phyloP scores from a whole-genome alignment of 1,140 invertebrate genomes.

The Drosophila mojavensis region DNA sequence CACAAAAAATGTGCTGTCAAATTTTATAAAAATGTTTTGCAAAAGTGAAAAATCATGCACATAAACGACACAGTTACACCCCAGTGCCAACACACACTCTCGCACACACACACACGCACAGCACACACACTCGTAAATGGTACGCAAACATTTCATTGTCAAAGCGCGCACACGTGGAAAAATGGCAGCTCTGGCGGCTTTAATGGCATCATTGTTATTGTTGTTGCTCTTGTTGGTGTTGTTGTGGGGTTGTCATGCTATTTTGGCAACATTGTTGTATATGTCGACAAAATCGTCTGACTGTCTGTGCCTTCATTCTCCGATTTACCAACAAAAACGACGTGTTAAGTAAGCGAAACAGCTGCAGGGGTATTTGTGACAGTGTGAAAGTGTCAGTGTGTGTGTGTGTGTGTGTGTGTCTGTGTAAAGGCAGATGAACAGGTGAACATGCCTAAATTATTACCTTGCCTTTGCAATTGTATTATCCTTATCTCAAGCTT shows the following conservation, averaged over 20 bases:
- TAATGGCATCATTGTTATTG: conserved; percentile 56
- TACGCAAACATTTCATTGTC: conserved; percentile 70
- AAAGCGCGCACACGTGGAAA: conserved; percentile 67
- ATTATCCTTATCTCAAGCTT: conserved; percentile 70
- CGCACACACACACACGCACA: conserved; percentile 6
- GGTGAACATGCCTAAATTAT: conserved; percentile 13
- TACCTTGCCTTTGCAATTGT: conserved; percentile 48
- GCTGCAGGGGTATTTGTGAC: neutral
- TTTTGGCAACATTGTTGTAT: conserved; percentile 77
- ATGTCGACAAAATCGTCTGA: conserved; percentile 56
- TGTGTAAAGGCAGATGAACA: neutral
- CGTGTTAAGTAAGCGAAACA: conserved; percentile 64
- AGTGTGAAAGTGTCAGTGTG: neutral
- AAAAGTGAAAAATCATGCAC: conserved; percentile 73
- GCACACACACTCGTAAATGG: conserved; percentile 32
- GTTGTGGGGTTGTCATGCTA: conserved; percentile 67
- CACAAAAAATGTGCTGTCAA: conserved; percentile 72
- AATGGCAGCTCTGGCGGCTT: conserved; percentile 58
- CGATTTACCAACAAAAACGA: conserved; percentile 57
- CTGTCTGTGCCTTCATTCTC: conserved; percentile 46
- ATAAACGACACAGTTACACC: conserved; percentile 50
- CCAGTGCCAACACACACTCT: conserved; percentile 6
- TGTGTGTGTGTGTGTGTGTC: neutral
- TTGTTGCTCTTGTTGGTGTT: conserved; percentile 33
- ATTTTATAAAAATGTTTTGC: conserved; percentile 72